Evolutionary conservation across 92 coral and sea anemone species (phyloP).

Genomic region (Phenganax marumi): DNA sequence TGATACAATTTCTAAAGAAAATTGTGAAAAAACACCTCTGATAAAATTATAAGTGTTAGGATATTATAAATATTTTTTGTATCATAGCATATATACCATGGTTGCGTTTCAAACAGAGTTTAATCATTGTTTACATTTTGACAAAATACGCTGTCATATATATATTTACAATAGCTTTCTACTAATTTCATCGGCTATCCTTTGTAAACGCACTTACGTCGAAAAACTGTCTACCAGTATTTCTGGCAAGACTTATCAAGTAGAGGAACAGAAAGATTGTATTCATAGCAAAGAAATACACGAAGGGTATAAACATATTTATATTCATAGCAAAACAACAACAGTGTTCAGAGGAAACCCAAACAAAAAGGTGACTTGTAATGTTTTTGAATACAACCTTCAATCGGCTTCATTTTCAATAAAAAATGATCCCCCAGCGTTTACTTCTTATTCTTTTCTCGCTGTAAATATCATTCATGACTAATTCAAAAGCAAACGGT

Average conservation of each 20-base stretch:
- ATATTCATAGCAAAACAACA: background rate
- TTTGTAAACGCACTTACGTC: background rate
- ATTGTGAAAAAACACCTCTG: background rate
- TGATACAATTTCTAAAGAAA: background rate
- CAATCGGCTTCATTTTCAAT: constrained; percentile 23
- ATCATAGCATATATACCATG: background rate
- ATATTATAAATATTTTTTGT: background rate
- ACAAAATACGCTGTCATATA: background rate
- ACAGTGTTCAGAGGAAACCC: background rate
- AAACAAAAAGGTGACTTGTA: background rate
- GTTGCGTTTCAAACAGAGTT: background rate
- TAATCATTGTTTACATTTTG: background rate
- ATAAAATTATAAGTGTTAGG: background rate
- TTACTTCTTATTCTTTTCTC: background rate
- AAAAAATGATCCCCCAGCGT: background rate
- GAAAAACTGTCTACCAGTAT: background rate
- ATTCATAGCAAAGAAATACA: background rate
- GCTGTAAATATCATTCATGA: background rate
- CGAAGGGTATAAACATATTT: background rate
- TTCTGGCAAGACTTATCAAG: background rate
- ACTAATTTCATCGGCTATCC: constrained; percentile 12
- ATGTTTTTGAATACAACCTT: constrained; percentile 17
- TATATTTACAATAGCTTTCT: background rate
- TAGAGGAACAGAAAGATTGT: background rate
- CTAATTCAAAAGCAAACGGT: background rate